phyloP scores from a whole-genome alignment of 2,113 vertebrate species.

The Chaenocephalus aceratus region DNA sequence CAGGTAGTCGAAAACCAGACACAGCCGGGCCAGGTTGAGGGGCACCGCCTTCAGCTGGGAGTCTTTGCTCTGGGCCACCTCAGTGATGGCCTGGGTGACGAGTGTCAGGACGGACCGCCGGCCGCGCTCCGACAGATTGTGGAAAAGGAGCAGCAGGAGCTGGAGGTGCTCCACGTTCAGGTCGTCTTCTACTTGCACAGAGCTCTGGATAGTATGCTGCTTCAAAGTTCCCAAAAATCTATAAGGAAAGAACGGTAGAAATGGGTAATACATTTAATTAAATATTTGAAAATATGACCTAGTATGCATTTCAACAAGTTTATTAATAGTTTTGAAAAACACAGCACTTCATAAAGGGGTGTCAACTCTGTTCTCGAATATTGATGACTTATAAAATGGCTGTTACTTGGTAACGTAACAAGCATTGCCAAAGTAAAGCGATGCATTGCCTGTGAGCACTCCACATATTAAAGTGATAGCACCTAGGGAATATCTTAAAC shows the following conservation, averaged over 20 bases:
- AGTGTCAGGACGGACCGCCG: constrained; percentile 87
- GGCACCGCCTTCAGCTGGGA: constrained; percentile 90
- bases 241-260: not conserved
- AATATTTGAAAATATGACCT: no score
- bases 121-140: constrained; percentile 93
- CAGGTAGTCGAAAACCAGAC: constrained; percentile 95
- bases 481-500: not conserved
- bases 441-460: not conserved
- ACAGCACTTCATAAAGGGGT: not conserved
- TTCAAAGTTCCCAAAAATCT: constrained; percentile 96
- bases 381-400: not conserved
- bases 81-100: constrained; percentile 91
- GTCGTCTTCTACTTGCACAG: constrained; percentile 91
- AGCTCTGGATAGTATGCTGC: constrained; percentile 91
- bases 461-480: not conserved
- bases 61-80: constrained; percentile 88
- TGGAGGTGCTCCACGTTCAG: constrained; percentile 97
- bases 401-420: not conserved
- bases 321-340: not conserved
- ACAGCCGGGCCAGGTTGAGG: constrained; percentile 90
- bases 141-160: constrained; percentile 96
- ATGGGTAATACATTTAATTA: not conserved
- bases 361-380: not conserved
- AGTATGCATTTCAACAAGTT: not conserved
- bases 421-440: not conserved